Evolutionary conservation across 2,888 invertebrate species (phyloP).

Genomic region (Parnassius smintheus): DNA sequence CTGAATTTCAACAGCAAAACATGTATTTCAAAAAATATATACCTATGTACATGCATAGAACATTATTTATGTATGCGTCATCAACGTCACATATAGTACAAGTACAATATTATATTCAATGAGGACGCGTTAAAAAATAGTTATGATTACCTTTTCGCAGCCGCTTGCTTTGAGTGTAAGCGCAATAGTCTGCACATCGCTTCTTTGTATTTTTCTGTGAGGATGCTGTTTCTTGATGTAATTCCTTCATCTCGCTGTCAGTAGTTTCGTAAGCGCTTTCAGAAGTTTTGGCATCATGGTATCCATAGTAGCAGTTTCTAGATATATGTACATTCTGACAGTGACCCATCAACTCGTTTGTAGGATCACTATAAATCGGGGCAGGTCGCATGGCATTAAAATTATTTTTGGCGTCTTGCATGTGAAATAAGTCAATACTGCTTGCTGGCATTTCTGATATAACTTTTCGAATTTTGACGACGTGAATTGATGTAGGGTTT

Average conservation of each 20-base stretch:
- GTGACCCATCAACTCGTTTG: slow-evolving; percentile 62
- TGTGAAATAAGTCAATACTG: slow-evolving; percentile 60
- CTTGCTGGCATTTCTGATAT: slow-evolving; percentile 64
- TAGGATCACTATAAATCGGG: slow-evolving; percentile 57
- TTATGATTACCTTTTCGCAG: slow-evolving; percentile 68
- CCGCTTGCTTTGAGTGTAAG: slow-evolving; percentile 63
- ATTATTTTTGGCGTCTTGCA: slow-evolving; percentile 72
- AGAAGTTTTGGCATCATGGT: slow-evolving; percentile 53
- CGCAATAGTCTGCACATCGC: slow-evolving; percentile 62
- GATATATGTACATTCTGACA: slow-evolving; percentile 73
- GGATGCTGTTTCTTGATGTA: slow-evolving; percentile 39
- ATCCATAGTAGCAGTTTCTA: slow-evolving; percentile 78
- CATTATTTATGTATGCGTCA: slow-evolving; percentile 25
- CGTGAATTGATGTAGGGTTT: too few species aligned
- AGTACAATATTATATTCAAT: slow-evolving; percentile 43
- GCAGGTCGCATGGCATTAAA: slow-evolving; percentile 71
- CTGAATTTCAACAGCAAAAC: slow-evolving; percentile 3
- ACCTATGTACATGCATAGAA: slow-evolving; percentile 8
- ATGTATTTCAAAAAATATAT: not conserved
- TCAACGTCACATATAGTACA: slow-evolving; percentile 14
- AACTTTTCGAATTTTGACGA: not conserved
- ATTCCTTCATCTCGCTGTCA: slow-evolving; percentile 72
- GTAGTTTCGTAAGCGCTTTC: slow-evolving; percentile 45
- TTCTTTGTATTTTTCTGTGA: slow-evolving; percentile 56
- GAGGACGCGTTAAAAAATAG: slow-evolving; percentile 43